phyloP scores from a whole-genome alignment of 2,797 vertebrate genomes.

The Anisognathus igniventris region DNA sequence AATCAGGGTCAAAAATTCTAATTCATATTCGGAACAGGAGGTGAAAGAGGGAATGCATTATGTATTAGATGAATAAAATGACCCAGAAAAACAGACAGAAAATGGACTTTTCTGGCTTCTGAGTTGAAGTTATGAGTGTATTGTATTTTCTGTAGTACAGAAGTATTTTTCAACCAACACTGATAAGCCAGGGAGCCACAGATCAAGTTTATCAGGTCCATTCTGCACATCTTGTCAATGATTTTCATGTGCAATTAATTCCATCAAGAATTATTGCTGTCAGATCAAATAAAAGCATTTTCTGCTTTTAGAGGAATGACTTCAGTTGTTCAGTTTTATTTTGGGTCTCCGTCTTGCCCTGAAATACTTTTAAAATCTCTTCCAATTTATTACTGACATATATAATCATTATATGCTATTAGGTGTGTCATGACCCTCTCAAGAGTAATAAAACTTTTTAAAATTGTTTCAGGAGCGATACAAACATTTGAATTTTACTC shows the following conservation, averaged over 20 bases:
- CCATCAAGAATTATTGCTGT: neutral
- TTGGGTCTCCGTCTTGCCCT: neutral
- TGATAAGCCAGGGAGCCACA: neutral
- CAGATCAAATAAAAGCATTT: neutral
- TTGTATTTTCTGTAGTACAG: neutral
- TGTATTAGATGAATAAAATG: neutral
- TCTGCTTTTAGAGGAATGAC: neutral
- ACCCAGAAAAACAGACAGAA: neutral
- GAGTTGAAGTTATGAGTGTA: neutral
- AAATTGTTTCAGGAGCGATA: neutral
- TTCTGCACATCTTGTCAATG: neutral
- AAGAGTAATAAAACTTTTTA: neutral
- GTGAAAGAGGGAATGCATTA: neutral
- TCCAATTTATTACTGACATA: conserved; percentile 12
- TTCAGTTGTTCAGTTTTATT: neutral
- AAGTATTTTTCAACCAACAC: neutral
- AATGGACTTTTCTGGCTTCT: neutral
- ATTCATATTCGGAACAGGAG: neutral
- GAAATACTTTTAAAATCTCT: conserved; percentile 37
- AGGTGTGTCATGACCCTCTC: conserved; percentile 2
- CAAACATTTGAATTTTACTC: neutral
- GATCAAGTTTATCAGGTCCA: neutral
- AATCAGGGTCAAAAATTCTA: neutral
- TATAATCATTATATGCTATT: conserved; percentile 10
- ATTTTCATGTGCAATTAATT: neutral